A percentile compares a stretch with the other conserved stretches of the same genome.
Evolutionary conservation across 2,797 vertebrate species (phyloP).

Genomic region (Oryzias dopingdopingensis): DNA sequence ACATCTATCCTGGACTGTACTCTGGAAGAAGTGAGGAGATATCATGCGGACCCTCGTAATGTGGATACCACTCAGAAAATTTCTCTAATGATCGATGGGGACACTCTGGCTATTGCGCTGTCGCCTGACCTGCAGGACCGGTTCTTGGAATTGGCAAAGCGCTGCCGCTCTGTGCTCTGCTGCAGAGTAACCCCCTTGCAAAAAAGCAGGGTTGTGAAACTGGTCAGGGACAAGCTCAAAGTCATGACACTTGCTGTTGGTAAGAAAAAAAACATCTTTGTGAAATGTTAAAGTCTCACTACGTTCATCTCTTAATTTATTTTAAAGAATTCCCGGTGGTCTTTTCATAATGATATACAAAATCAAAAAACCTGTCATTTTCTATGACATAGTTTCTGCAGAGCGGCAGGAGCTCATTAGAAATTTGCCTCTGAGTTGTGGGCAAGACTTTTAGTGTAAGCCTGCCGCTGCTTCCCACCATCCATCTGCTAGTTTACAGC

Average conservation of each 20-base stretch:
- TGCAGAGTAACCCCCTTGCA: slow-evolving; percentile 89
- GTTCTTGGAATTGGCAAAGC: slow-evolving; percentile 80
- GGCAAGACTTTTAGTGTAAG: no score
- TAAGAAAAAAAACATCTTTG: slow-evolving; percentile 53
- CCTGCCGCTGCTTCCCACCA: no score
- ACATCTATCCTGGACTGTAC: slow-evolving; percentile 83
- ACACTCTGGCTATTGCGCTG: slow-evolving; percentile 79
- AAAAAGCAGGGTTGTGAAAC: slow-evolving; percentile 87
- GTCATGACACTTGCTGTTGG: slow-evolving; percentile 92
- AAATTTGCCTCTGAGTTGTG: no score
- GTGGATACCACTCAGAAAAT: slow-evolving; percentile 55
- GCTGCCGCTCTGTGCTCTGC: slow-evolving; percentile 86
- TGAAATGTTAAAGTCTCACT: no score
- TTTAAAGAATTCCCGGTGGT: no score
- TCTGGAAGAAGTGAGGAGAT: slow-evolving; percentile 84
- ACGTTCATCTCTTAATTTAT: background rate
- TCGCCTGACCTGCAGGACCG: slow-evolving; percentile 81
- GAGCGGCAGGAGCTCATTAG: no score
- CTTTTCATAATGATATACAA: no score
- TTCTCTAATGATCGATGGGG: slow-evolving; percentile 87
- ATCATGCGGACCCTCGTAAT: slow-evolving; percentile 37
- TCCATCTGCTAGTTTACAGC: no score
- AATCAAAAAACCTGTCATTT: no score
- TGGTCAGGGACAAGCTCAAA: slow-evolving; percentile 79
- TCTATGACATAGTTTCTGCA: no score